Base-by-base conservation (phyloP, 2,113 vertebrate genomes). In the Megaceryle torquata region DNA sequence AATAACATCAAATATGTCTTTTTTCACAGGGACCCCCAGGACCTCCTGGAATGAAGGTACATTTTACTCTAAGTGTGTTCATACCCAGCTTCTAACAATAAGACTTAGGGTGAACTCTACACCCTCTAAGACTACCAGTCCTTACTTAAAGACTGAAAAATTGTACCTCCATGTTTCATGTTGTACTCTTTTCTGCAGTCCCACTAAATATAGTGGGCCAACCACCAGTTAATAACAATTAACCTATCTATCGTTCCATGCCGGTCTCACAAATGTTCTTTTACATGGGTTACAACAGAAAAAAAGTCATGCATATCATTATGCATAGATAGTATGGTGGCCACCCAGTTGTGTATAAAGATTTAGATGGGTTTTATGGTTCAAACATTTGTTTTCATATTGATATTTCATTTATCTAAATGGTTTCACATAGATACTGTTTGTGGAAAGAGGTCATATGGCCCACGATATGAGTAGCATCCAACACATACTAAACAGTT, bases 11-110 rank as follows among this genome's bases (percentile, higher is more conserved):
- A 48, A 31, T 94, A 39, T 69, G 43, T 93, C n/a, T 97, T 97
- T 90, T 92, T 78, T 37, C 77, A 84, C 97, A 99, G 99, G 99
- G 99, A 51, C 97, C 98, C 10, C 98, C 98, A 21, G 99, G 99
- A 87, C 6, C 94, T 71, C 98, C 97, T 77, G 99, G 99, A 97
- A 97, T 98, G 92, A 99, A 99, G 26, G 99, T 99, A 96, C 7
- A 5, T 92, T 83, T 95, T 93, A n/a, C n/a, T 78, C 37, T 76
- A 59, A 17, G 15, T 63, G 39, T 67, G 5, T 83, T 93, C 57
- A 39, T 67, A 57, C 70, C 29, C 63, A 78, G 13, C 56, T 93
- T 89, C 60, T 76, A 75, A 31, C n/a, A 64, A 6, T 50, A 88
- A 86, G 46, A 57, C 68, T 69, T 69, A 68, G 19, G 10, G 21